Evolutionary conservation across 2,797 vertebrate species (phyloP).

Genomic region (Sebastolobus alascanus): DNA sequence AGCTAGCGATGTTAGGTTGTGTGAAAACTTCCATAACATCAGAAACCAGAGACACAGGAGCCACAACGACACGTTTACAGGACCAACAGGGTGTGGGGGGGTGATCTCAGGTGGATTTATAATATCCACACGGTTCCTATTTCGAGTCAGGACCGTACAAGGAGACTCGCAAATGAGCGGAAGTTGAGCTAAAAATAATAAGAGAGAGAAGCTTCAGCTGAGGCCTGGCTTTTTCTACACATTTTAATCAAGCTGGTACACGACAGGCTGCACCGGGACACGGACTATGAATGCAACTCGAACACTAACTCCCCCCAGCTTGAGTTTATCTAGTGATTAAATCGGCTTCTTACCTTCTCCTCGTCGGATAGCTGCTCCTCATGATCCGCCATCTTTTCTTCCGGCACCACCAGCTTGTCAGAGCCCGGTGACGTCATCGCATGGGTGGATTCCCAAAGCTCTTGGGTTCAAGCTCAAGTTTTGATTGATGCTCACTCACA

Average conservation of each 20-base stretch:
- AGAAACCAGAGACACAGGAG: neutral
- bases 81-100: neutral
- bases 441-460: slow-evolving; percentile 65
- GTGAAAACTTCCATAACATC: slow-evolving; percentile 69
- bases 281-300: fast-evolving
- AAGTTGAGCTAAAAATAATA: slow-evolving; percentile 88
- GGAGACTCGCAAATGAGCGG: slow-evolving; percentile 83
- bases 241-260: neutral
- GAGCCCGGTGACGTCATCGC: slow-evolving; percentile 79
- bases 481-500: slow-evolving; percentile 16
- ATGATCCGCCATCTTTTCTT: slow-evolving; percentile 89
- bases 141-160: slow-evolving; percentile 84
- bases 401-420: slow-evolving; percentile 86
- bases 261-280: neutral
- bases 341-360: slow-evolving; percentile 81
- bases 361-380: slow-evolving; percentile 87
- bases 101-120: slow-evolving; percentile 41
- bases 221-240: slow-evolving; percentile 49
- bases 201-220: slow-evolving; percentile 67
- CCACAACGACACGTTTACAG: neutral
- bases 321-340: neutral
- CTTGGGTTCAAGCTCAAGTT: neutral
- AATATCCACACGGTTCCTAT: slow-evolving; percentile 71
- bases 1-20: slow-evolving; percentile 54
- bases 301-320: neutral